Evolutionary conservation across 1,140 invertebrate genomes (phyloP).

Genomic region (Eueides isabella): DNA sequence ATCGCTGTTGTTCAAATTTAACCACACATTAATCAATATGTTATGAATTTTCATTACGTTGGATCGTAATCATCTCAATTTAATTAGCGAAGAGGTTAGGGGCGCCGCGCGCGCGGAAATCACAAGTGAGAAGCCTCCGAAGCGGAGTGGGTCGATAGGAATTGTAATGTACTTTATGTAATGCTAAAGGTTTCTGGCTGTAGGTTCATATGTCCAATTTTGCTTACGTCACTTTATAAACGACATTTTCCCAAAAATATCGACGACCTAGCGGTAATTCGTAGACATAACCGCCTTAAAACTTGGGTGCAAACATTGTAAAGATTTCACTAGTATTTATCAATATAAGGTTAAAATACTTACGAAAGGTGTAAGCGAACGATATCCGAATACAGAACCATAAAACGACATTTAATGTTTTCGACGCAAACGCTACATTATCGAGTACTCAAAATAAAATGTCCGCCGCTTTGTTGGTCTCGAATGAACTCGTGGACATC

Average conservation of each 20-base stretch:
- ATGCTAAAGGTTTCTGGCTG: slow-evolving; percentile 50
- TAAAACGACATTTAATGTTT: slow-evolving; percentile 81
- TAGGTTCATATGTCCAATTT: slow-evolving; percentile 58
- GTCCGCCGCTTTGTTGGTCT: slow-evolving; percentile 83
- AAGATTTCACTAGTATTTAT: slow-evolving; percentile 56
- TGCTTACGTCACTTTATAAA: slow-evolving; percentile 77
- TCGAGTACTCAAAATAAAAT: slow-evolving; percentile 83
- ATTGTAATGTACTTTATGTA: slow-evolving; percentile 62
- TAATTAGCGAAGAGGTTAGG: slow-evolving; percentile 80
- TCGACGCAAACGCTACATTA: slow-evolving; percentile 82
- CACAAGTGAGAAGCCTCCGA: slow-evolving; percentile 71
- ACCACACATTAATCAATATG: slow-evolving; percentile 41
- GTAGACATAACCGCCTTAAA: slow-evolving; percentile 68
- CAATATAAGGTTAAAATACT: slow-evolving; percentile 64
- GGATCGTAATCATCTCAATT: slow-evolving; percentile 69
- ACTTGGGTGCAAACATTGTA: slow-evolving; percentile 52
- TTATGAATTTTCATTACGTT: slow-evolving; percentile 45
- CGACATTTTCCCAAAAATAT: slow-evolving; percentile 74
- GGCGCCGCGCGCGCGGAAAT: slow-evolving; percentile 79
- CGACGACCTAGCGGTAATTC: slow-evolving; percentile 72
- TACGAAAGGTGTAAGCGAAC: slow-evolving; percentile 81
- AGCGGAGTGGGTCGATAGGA: slow-evolving; percentile 73
- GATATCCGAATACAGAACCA: slow-evolving; percentile 78
- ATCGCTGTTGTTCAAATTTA: slow-evolving; percentile 68
- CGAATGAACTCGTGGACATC: slow-evolving; percentile 82